Conservation (phyloP, 1,140 invertebrate species). For the Drosophila leontia region DNA sequence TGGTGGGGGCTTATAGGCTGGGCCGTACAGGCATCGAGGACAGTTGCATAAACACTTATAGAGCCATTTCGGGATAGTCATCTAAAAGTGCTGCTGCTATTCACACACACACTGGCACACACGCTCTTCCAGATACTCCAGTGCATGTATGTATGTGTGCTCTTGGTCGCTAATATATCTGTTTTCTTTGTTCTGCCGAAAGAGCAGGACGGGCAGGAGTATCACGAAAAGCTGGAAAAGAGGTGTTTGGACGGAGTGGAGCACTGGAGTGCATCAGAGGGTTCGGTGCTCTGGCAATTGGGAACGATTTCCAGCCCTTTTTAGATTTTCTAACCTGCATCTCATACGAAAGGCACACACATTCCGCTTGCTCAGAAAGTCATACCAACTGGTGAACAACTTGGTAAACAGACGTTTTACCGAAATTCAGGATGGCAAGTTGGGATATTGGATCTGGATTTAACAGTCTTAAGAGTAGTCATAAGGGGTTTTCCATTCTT, state of each 20-base stretch:
- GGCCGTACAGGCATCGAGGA: constrained; percentile 28
- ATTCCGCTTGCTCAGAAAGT: constrained; percentile 10
- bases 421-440: neutral
- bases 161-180: constrained; percentile 78
- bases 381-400: constrained; percentile 11
- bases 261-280: constrained; percentile 5
- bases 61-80: constrained; percentile 76
- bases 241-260: neutral
- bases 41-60: constrained; percentile 81
- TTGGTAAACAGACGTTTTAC: constrained; percentile 6
- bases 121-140: constrained; percentile 23
- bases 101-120: constrained; percentile 35
- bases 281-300: constrained; percentile 11
- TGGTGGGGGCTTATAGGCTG: constrained; percentile 1
- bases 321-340: constrained; percentile 33
- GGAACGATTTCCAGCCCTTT: constrained; percentile 33
- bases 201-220: constrained; percentile 27
- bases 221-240: constrained; percentile 11
- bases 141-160: constrained; percentile 58
- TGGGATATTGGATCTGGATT: neutral
- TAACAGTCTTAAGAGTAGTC: neutral
- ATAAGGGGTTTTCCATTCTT: too few species aligned
- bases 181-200: constrained; percentile 69
- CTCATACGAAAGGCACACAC: neutral
- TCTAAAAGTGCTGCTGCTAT: constrained; percentile 74